Evolutionary conservation across 2,113 vertebrate genomes (phyloP).

Genomic region (Symphodus melops): DNA sequence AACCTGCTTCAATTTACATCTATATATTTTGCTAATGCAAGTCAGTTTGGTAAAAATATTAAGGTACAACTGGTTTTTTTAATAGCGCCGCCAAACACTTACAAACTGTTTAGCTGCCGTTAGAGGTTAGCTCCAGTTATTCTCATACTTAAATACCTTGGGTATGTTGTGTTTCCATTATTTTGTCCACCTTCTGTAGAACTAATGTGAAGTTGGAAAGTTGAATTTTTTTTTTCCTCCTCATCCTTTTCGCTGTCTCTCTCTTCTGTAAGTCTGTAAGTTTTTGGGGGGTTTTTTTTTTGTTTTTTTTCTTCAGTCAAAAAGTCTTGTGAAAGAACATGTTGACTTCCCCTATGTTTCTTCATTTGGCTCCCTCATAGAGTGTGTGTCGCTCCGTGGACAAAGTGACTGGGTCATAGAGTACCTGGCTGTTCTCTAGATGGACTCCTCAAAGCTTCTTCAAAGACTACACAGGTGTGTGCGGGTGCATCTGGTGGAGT

Average conservation of each 20-base stretch:
- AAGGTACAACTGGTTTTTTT: too few relatives aligned
- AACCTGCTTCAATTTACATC: neutral
- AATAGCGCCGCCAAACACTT: too few relatives aligned
- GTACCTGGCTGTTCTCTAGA: neutral
- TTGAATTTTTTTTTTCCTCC: neutral
- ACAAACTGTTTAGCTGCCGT: too few relatives aligned
- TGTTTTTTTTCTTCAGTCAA: constrained; percentile 14
- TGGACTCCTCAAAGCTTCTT: constrained; percentile 36
- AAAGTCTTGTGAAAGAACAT: constrained; percentile 4
- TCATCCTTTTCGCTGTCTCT: neutral
- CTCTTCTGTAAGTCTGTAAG: neutral
- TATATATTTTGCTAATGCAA: too few relatives aligned
- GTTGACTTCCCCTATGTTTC: constrained; percentile 5
- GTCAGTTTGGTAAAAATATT: too few relatives aligned
- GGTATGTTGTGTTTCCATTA: constrained; percentile 10
- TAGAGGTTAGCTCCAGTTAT: too few relatives aligned
- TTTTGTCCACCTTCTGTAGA: constrained; percentile 34
- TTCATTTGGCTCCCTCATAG: constrained; percentile 6
- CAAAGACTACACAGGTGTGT: constrained; percentile 24
- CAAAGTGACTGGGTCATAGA: constrained; percentile 22
- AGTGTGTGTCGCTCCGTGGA: constrained; percentile 22
- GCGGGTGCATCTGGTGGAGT: constrained; percentile 8
- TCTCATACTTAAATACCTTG: too few relatives aligned
- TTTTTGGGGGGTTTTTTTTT: neutral
- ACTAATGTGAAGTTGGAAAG: neutral